Base-by-base conservation (phyloP, 2,113 vertebrate species). In the Anguilla rostrata region DNA sequence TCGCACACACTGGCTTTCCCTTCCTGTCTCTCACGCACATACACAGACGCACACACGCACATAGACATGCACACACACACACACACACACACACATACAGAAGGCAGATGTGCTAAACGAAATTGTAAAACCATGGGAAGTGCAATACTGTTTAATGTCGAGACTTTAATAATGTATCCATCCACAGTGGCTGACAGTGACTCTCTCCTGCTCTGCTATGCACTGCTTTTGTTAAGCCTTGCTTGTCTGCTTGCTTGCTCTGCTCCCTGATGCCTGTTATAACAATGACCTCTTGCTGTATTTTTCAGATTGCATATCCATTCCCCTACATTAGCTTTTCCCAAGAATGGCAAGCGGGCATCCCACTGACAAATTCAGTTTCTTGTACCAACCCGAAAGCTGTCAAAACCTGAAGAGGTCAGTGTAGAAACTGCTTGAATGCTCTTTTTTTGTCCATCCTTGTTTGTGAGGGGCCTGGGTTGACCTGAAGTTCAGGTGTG, bases 231-330 rank as follows among this genome's bases (percentile, higher is more conserved):
- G 53, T 16, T 75, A 34, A 66, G 79, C 18, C 18, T 0, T 84
- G 71, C 83, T 83, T 83, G 34, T 46, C 22, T 85, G 46, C 78
- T 57, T 79, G 22, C 46, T 46, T 89, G 82, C 84, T 63, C 78
- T 75, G 81, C 87, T 88, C 86, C 39, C 34, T 83, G 82, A 82
- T 89, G 89, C 87, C 87, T 86, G 83, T 89, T 87, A 88, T 91
- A 90, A 91, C 89, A 89, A 89, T 91, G 90, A 89, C 87, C 89
- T 90, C 90, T 90, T 83, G 79, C 84, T 88, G 79, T 91, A 86
- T 91, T 88, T 92, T 92, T 90, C 91, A 93, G 92, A 92, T 90
- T 92, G 89, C 89, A 88, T 92, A 91, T 88, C 91, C 92, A 92
- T 91, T 91, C 86, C 87, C 86, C 86, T 89, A 90, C 88, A 90